Conservation (phyloP, 2,113 vertebrate genomes). For the Podarcis cretensis region DNA sequence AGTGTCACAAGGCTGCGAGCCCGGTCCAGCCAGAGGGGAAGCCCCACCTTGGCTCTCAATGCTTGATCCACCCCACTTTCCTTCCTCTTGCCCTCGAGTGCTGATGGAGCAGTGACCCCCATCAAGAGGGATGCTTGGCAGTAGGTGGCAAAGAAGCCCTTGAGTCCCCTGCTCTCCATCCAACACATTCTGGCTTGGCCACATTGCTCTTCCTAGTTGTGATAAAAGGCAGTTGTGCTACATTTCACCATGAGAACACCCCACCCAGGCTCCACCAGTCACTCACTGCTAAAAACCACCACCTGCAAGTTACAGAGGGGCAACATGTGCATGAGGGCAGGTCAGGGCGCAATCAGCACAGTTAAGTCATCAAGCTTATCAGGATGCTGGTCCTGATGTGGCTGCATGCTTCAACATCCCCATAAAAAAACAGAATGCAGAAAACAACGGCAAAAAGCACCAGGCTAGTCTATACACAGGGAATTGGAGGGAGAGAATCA, state of each 20-base stretch:
- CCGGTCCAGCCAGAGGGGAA: background rate
- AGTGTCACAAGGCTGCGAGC: fast-evolving
- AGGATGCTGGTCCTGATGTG: too few relatives aligned
- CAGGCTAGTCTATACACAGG: too few relatives aligned
- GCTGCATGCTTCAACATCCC: too few relatives aligned
- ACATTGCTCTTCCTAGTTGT: background rate
- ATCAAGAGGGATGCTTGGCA: background rate
- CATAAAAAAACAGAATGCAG: too few relatives aligned
- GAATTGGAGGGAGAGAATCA: too few relatives aligned
- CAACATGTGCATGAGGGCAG: too few relatives aligned
- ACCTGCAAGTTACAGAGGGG: too few relatives aligned
- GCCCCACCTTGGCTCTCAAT: fast-evolving
- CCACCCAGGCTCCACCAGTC: too few relatives aligned
- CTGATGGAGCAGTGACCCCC: background rate
- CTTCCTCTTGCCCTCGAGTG: fast-evolving
- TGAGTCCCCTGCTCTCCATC: background rate
- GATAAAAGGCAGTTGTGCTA: background rate
- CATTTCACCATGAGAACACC: background rate
- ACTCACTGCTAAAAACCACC: too few relatives aligned
- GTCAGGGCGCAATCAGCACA: too few relatives aligned
- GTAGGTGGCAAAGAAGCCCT: fast-evolving
- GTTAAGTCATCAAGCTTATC: too few relatives aligned
- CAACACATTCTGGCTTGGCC: background rate
- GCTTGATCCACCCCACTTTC: background rate
- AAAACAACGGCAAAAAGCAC: too few relatives aligned